A percentile compares a stretch with the other conserved stretches of the same genome.
phyloP scores from a whole-genome alignment of 2,888 invertebrate genomes.

The Hoplodrina ambigua region DNA sequence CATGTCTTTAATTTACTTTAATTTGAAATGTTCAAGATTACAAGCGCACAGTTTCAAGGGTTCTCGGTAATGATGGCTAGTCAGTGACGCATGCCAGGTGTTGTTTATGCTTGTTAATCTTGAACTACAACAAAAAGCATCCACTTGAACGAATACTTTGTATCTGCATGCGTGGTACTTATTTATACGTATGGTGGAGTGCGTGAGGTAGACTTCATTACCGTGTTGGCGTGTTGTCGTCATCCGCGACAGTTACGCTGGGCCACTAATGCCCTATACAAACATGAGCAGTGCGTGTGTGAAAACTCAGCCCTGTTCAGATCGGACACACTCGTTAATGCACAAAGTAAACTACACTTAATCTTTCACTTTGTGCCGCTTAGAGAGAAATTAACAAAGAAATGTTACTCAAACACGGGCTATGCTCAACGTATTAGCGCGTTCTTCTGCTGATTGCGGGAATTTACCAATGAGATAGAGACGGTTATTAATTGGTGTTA shows the following conservation, averaged over 20 bases:
- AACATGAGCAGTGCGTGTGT: conserved; percentile 82
- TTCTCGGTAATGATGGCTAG: conserved; percentile 76
- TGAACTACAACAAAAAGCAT: conserved; percentile 66
- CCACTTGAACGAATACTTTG: conserved; percentile 65
- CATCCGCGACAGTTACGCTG: conserved; percentile 81
- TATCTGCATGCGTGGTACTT: conserved; percentile 54
- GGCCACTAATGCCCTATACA: conserved; percentile 79
- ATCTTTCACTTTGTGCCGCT: conserved; percentile 87
- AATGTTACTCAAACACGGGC: conserved; percentile 78
- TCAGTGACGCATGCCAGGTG: conserved; percentile 68
- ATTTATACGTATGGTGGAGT: conserved; percentile 42
- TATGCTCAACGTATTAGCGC: conserved; percentile 77
- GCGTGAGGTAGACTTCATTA: conserved; percentile 58
- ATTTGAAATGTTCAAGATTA: conserved; percentile 78
- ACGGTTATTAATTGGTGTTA: conserved; percentile 71
- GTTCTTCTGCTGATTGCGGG: conserved; percentile 75
- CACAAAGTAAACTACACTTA: conserved; percentile 81
- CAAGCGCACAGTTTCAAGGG: conserved; percentile 71
- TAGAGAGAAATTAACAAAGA: conserved; percentile 85
- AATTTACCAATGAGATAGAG: conserved; percentile 68
- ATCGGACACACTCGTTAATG: conserved; percentile 82
- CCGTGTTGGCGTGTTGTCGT: conserved; percentile 59
- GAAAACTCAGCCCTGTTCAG: conserved; percentile 84
- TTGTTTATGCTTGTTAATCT: conserved; percentile 72
- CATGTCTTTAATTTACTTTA: conserved; percentile 86